phyloP scores from a whole-genome alignment of 2,888 invertebrate species.

The Mesochorus sp. region DNA sequence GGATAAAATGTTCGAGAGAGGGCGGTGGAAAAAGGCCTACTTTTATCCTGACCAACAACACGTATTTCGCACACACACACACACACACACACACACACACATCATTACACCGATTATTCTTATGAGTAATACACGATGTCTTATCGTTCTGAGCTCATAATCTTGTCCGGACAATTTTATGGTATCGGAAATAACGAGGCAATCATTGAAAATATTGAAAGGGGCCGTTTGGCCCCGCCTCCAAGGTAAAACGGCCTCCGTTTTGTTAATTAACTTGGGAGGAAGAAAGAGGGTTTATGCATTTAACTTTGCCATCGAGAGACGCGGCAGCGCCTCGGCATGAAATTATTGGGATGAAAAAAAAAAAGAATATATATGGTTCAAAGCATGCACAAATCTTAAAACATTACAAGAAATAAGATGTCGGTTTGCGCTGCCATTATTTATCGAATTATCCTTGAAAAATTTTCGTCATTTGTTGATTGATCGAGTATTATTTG shows the following conservation, averaged over 20 bases:
- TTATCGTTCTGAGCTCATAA: background rate
- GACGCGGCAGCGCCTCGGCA: background rate
- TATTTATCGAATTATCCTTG: no score
- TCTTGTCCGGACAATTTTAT: background rate
- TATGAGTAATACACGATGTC: background rate
- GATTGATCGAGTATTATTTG: no score
- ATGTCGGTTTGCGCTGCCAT: no score
- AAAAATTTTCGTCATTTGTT: no score
- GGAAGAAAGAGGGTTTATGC: background rate
- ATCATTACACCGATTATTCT: background rate
- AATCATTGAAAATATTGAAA: background rate
- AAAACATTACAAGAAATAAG: no score
- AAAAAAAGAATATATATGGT: no score
- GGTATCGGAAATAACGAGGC: slow-evolving; percentile 13
- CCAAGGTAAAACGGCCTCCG: background rate
- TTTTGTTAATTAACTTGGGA: background rate
- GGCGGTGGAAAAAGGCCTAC: background rate
- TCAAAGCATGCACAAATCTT: no score
- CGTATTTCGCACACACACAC: no score
- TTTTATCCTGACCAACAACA: background rate
- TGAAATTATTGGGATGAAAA: no score
- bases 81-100: no score
- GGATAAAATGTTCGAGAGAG: background rate
- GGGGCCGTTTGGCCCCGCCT: background rate
- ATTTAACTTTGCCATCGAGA: background rate